Evolutionary conservation across 2,113 vertebrate genomes (phyloP).

Genomic region (Petaurus breviceps): DNA sequence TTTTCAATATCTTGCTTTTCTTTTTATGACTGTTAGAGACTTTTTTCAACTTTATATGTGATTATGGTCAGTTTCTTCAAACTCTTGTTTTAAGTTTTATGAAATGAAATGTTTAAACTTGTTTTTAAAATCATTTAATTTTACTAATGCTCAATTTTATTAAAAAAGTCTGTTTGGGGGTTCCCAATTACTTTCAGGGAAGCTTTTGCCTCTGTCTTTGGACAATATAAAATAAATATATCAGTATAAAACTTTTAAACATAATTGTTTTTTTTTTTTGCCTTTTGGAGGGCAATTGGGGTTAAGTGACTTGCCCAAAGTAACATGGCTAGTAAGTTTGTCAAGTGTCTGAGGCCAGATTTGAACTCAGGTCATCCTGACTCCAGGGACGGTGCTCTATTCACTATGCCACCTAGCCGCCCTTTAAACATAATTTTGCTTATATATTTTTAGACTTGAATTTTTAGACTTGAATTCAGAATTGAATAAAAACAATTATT

Average conservation of each 20-base stretch:
- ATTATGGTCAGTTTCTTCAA: constrained; percentile 30
- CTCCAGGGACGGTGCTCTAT: too few species aligned
- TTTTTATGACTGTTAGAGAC: not conserved
- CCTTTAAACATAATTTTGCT: not conserved
- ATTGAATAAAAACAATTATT: constrained; percentile 3
- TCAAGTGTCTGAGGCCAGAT: too few species aligned
- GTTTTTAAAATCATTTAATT: constrained; percentile 35
- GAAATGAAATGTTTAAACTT: constrained; percentile 39
- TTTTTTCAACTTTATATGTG: constrained; percentile 45
- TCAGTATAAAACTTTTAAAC: constrained; percentile 20
- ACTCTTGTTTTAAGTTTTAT: constrained; percentile 19
- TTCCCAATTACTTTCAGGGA: not conserved
- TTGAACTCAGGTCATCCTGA: too few species aligned
- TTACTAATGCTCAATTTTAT: constrained; percentile 44
- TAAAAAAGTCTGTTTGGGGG: constrained; percentile 15
- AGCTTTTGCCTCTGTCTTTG: not conserved
- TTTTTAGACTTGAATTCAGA: constrained; percentile 31
- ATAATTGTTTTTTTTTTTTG: not conserved
- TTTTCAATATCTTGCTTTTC: not conserved
- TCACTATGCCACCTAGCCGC: too few species aligned
- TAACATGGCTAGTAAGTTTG: too few species aligned
- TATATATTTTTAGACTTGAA: constrained; percentile 16
- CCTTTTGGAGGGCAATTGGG: too few species aligned
- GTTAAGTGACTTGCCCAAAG: too few species aligned
- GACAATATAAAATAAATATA: constrained; percentile 22